Base-by-base conservation (phyloP, 2,797 vertebrate genomes). In the Echeneis naucrates region DNA sequence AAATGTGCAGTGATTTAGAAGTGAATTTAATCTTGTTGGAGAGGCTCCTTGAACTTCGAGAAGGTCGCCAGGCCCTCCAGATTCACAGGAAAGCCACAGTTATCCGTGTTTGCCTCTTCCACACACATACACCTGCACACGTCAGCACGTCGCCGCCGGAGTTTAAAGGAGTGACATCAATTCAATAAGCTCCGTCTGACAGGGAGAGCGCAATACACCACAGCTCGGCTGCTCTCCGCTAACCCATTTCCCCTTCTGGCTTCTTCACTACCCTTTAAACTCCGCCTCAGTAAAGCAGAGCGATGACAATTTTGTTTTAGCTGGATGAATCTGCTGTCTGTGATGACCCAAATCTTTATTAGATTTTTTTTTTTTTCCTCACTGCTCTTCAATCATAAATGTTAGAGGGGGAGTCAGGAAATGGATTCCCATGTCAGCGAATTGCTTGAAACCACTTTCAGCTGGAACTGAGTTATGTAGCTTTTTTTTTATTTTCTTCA, bases 131-230 rank as follows among this genome's bases (percentile, higher is more conserved):
- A 85, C 78, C 81, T 68, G 72, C 74, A 78, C 80, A 61, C 68
- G 48, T 54, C 53, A 17, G 72, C 60, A 64, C 52, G 52, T 26
- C 68, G n/a, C 68, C 81, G 68, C 62, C 74, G 71, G 84, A 85
- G 84, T 90, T 85, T 89, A 82, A 87, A 88, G 77, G 59, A 86
- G 73, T 75, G 72, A 83, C 89, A 90, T 91, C 84, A 89, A 85
- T 91, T 92, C 83, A 88, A 79, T 84, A 87, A 86, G 76, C 80
- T 57, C 30, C 50, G 77, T 56, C 87, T 88, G 84, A 92, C 84
- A 73, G 86, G 60, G 82, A 82, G 76, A 55, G 75, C 9, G 79
- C 84, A 82, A 77, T 76, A 82, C 83, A 82, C 53, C 77, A 68
- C 82, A 80, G 78, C 80, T 80, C 85, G 88, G 86, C 77, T 82